A percentile compares a stretch with the other conserved stretches of the same genome.
Evolutionary conservation across 2,888 invertebrate genomes (phyloP).

Genomic region (Willowsia nigromaculata): DNA sequence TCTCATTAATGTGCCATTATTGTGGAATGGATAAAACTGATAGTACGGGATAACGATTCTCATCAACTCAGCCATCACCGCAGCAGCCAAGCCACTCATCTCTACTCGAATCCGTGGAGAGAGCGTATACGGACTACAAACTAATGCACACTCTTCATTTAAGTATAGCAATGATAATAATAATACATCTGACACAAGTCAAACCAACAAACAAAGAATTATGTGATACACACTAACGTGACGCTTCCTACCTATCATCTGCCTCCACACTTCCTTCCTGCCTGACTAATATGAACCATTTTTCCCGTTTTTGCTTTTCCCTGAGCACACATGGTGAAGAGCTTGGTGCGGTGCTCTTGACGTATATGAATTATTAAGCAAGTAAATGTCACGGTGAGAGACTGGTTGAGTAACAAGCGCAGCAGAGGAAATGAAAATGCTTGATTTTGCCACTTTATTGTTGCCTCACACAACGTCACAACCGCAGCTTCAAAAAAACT

Average conservation of each 20-base stretch:
- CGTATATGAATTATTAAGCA: conserved; percentile 51
- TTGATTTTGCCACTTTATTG: conserved; percentile 27
- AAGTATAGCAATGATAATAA: too few species aligned
- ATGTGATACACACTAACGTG: neutral
- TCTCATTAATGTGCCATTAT: conserved; percentile 2
- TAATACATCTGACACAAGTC: conserved; percentile 24
- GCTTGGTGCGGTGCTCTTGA: conserved; percentile 40
- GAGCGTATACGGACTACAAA: neutral
- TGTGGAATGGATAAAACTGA: neutral
- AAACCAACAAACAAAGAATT: conserved; percentile 35
- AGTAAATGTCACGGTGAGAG: conserved; percentile 34
- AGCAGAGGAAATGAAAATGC: conserved; percentile 27
- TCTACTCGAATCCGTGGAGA: neutral
- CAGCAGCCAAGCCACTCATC: neutral
- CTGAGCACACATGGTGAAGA: conserved; percentile 20
- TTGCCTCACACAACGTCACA: neutral
- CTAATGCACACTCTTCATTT: neutral
- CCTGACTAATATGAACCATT: neutral
- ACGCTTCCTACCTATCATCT: conserved; percentile 24
- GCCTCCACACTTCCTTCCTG: conserved; percentile 30
- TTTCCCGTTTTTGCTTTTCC: neutral
- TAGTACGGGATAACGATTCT: neutral
- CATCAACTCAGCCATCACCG: neutral
- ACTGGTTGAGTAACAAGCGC: neutral
- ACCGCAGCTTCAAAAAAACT: neutral